Conservation (phyloP, 2,888 invertebrate species). For the Ctena decussata region DNA sequence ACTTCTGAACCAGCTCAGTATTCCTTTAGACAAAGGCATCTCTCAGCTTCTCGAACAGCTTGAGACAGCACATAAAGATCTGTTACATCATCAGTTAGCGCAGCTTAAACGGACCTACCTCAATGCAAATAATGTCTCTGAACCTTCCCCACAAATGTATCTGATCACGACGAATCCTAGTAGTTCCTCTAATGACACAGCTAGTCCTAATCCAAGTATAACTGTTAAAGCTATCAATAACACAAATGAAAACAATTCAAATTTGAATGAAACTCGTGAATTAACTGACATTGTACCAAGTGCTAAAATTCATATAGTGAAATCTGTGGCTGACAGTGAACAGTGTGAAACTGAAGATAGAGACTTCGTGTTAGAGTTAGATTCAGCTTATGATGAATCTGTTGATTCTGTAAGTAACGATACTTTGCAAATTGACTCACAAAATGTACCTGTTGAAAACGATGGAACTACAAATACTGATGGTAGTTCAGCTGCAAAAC, state of each 20-base stretch:
- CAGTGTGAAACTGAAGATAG: not conserved
- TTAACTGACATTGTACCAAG: not conserved
- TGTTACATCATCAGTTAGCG: conserved; percentile 73
- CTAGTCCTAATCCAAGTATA: not conserved
- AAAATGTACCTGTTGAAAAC: conserved; percentile 47
- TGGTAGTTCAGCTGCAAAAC: conserved; percentile 32
- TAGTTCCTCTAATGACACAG: not conserved
- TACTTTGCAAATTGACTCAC: conserved; percentile 19
- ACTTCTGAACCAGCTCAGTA: conserved; percentile 69
- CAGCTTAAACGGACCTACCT: conserved; percentile 65
- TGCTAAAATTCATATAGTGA: not conserved
- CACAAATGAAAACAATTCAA: not conserved
- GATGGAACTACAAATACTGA: conserved; percentile 20
- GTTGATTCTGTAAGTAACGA: conserved; percentile 1
- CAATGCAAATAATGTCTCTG: not conserved
- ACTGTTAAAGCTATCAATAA: not conserved
- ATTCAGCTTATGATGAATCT: not conserved
- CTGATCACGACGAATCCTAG: not conserved
- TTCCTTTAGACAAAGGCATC: conserved; percentile 68
- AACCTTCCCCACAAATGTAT: not conserved
- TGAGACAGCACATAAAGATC: conserved; percentile 73
- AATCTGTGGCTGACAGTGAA: not conserved
- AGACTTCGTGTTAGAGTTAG: not conserved
- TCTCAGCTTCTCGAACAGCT: conserved; percentile 67
- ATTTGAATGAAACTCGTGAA: not conserved